phyloP scores from a whole-genome alignment of 2,113 vertebrate genomes.

The Amia ocellicauda region DNA sequence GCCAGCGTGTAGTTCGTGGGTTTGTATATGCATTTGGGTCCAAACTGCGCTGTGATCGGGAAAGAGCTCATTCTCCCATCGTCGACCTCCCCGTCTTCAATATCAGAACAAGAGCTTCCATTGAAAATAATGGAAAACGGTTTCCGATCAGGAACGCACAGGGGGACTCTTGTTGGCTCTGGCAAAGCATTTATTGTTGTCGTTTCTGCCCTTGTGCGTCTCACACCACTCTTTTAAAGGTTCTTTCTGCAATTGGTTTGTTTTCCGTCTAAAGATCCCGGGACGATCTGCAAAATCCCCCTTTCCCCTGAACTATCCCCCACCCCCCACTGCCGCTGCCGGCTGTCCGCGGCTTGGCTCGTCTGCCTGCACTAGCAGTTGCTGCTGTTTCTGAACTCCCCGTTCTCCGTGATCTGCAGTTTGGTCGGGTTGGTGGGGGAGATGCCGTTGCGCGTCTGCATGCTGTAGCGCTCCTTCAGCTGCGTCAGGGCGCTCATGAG shows the following conservation, averaged over 20 bases:
- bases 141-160: too few species aligned
- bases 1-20: not conserved
- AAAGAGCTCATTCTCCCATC: too few species aligned
- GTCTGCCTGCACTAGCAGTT: constrained; percentile 78
- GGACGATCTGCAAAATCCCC: not conserved
- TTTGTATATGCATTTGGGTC: not conserved
- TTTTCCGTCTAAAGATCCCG: too few species aligned
- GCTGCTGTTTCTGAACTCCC: constrained; percentile 98
- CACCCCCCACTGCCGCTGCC: constrained; percentile 27
- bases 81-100: constrained; percentile 3
- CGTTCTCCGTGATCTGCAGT: constrained; percentile 98
- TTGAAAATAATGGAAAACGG: constrained; percentile 11
- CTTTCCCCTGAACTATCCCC: not conserved
- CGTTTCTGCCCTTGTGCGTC: too few species aligned
- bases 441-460: constrained; percentile 97
- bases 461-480: constrained; percentile 99
- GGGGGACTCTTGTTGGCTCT: too few species aligned
- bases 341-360: constrained; percentile 28
- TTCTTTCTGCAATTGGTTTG: too few species aligned
- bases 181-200: too few species aligned
- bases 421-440: constrained; percentile 98
- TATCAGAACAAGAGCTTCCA: constrained; percentile 19
- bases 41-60: too few species aligned
- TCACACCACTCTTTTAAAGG: too few species aligned
- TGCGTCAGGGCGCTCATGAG: constrained; percentile 96